Conservation (phyloP, 2,888 invertebrate species). For the Folsomia candida region DNA sequence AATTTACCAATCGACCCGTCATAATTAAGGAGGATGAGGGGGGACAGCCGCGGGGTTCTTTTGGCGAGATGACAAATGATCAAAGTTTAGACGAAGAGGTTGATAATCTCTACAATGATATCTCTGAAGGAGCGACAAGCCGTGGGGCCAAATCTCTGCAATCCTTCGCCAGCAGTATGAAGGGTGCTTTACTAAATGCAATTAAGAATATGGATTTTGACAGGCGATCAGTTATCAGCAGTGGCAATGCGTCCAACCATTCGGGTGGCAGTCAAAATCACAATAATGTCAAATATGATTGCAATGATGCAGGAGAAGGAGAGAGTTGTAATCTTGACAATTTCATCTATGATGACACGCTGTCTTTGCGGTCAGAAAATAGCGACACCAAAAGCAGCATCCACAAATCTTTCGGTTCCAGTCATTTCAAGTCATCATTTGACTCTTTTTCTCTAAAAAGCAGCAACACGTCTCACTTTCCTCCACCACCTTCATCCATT, state of each 20-base stretch:
- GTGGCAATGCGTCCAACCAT: conserved; percentile 10
- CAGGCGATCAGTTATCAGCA: conserved; percentile 21
- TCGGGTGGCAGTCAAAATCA: conserved; percentile 17
- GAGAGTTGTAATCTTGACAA: not conserved
- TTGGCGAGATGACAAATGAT: not conserved
- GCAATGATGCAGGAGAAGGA: too few species aligned
- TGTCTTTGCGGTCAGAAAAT: conserved; percentile 41
- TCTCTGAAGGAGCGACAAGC: conserved; percentile 12
- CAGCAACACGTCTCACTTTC: not conserved
- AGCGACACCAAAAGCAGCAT: conserved; percentile 12
- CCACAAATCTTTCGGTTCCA: not conserved
- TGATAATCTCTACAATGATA: conserved; percentile 45
- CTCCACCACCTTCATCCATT: conserved; percentile 10
- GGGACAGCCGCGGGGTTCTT: not conserved
- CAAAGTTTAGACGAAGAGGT: conserved; percentile 31
- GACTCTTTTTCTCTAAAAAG: not conserved
- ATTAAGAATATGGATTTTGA: conserved; percentile 32
- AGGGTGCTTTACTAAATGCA: conserved; percentile 29
- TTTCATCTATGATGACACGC: conserved; percentile 49
- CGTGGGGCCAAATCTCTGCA: conserved; percentile 8
- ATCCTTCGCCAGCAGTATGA: conserved; percentile 31
- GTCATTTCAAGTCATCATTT: not conserved
- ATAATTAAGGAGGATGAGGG: conserved; percentile 33
- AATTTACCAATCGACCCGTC: conserved; percentile 39
- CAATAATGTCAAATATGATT: not conserved